Evolutionary conservation across 2,797 vertebrate species (phyloP).

Genomic region (Spatula clypeata): DNA sequence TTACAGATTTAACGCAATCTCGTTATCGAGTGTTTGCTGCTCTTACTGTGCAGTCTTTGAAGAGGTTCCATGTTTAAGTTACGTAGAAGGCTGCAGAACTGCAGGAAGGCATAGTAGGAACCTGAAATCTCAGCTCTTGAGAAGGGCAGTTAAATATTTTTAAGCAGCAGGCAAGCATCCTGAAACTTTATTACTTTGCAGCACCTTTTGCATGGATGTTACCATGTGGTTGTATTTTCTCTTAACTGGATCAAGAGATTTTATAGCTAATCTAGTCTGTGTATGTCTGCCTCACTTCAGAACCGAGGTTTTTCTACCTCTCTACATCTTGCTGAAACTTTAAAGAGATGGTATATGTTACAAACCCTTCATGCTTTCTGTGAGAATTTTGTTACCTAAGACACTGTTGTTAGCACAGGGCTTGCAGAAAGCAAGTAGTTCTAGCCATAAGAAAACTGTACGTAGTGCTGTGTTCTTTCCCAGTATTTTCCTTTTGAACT

Average conservation of each 20-base stretch:
- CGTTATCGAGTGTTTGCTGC: not conserved
- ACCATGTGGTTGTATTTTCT: not conserved
- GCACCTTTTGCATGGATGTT: not conserved
- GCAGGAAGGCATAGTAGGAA: not conserved
- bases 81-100: not conserved
- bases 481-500: not conserved
- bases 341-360: not conserved
- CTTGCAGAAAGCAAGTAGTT: not conserved
- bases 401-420: not conserved
- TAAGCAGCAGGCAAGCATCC: not conserved
- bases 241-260: not conserved
- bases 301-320: not conserved
- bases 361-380: not conserved
- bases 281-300: not conserved
- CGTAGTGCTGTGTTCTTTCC: not conserved
- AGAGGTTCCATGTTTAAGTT: rapidly evolving
- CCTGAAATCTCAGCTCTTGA: not conserved
- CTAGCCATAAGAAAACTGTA: not conserved
- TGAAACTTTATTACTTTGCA: not conserved
- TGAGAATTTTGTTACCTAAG: not conserved
- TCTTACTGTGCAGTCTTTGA: not conserved
- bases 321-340: not conserved
- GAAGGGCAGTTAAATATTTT: not conserved
- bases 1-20: not conserved
- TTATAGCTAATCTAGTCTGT: not conserved